Base-by-base conservation (phyloP, 2,888 invertebrate species). In the Machimus rusticus region DNA sequence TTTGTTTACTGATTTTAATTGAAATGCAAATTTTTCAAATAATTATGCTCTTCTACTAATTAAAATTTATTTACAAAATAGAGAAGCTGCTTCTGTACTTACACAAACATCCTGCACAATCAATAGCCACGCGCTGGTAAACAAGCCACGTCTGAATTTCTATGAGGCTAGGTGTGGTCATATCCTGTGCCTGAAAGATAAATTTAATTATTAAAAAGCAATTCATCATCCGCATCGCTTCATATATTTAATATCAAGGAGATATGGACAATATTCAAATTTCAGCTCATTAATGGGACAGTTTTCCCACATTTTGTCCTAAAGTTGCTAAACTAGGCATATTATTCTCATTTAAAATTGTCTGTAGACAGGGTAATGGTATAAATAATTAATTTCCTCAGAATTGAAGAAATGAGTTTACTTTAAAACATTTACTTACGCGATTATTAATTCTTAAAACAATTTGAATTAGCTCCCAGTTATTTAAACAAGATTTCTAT, bases 61-160 rank as follows among this genome's bases (percentile, higher is more conserved):
- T 79, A 46, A 46, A 28, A 14, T 16, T 46, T 79, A 79, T 77
- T n/a, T 19, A 37, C 34, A 77, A 77, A 77, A 39, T 12, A 77
- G 9, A 39, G 8, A 66, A 28, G 12, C 28, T 66, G 8, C 28
- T 28, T 6, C 3, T 14, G 39, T 77, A 88, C 89, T 89, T 88
- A 89, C 89, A 89, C 55, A 89, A 88, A 86, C 89, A 89, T 88
- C 89, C 89, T 82, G 89, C 89, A 88, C 89, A 89, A 82, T 89
- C 89, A 87, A 89, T 88, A 43, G 89, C 89, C 77, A 89, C 88
- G 86, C 89, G 88, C 74, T 89, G 89, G 74, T 89, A 89, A 31
- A 89, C 88, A 66, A 89, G 87, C 89, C 89, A 89, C 82, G 89
- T 88, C 79, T 89, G 89, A 74, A 89, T 84, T 82, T 89, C 89